Conservation (phyloP, 2,797 vertebrate species). For the Scolopax bukidnonensis region DNA sequence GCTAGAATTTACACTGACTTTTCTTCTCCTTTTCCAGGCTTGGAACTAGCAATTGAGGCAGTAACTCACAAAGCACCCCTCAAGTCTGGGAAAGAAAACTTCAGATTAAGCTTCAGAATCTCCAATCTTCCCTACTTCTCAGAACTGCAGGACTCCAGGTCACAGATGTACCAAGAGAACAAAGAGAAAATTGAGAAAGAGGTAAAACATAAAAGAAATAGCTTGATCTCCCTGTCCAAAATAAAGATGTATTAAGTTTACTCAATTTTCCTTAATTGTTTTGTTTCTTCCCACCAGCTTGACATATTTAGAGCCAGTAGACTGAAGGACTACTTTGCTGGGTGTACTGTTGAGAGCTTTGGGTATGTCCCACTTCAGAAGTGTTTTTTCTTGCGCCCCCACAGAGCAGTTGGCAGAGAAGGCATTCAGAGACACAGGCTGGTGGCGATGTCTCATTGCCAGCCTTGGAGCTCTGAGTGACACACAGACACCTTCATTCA, state of each 20-base stretch:
- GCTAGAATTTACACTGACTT: neutral
- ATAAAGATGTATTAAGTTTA: neutral
- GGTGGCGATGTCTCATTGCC: neutral
- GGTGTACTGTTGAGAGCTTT: slow-evolving; percentile 56
- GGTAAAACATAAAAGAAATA: slow-evolving; percentile 8
- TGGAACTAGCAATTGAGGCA: slow-evolving; percentile 25
- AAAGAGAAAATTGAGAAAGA: slow-evolving; percentile 54
- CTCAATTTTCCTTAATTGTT: neutral
- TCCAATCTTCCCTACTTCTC: slow-evolving; percentile 45
- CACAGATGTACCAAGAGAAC: neutral
- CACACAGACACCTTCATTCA: neutral
- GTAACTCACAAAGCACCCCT: neutral
- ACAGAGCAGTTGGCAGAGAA: neutral
- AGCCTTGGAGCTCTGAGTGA: neutral
- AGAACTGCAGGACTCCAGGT: slow-evolving; percentile 34
- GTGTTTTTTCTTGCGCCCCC: neutral
- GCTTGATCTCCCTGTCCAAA: neutral
- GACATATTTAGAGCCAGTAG: neutral
- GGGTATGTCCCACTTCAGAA: slow-evolving; percentile 5
- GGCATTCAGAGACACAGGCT: neutral
- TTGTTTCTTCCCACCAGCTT: slow-evolving; percentile 48
- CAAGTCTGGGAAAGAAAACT: neutral
- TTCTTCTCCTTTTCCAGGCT: neutral
- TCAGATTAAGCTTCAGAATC: slow-evolving; percentile 54
- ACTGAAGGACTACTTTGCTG: slow-evolving; percentile 22